These are phyloP conservation scores for Neosalanx taihuensis DNA, from an alignment of 2,797 vertebrate genomes.

Conservation along the genomic window DNA sequence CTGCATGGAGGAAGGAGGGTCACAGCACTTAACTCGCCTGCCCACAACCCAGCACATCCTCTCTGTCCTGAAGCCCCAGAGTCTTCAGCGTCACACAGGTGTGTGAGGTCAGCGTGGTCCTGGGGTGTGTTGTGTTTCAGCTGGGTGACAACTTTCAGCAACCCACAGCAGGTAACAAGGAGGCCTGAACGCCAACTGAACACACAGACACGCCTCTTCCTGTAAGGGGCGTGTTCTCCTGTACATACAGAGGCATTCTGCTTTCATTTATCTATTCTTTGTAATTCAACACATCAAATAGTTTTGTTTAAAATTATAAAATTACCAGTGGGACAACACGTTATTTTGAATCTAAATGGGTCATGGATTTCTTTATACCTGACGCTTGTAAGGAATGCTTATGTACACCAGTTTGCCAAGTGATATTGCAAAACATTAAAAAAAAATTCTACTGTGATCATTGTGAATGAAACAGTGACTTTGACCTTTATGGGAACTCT, in stretches of 20 bases:
- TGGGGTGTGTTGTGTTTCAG: neutral
- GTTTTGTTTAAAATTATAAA: neutral
- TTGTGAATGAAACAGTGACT: conserved; percentile 76
- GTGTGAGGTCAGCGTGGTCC: neutral
- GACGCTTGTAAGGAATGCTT: conserved; percentile 4
- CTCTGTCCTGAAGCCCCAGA: neutral
- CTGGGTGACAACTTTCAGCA: neutral
- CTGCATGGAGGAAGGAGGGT: conserved; percentile 21
- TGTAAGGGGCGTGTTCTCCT: no score
- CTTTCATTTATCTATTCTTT: neutral
- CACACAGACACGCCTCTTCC: no score
- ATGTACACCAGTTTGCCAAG: no score
- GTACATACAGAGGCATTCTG: conserved; percentile 23
- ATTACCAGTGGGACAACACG: neutral
- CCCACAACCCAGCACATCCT: neutral
- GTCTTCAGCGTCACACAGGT: neutral
- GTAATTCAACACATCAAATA: neutral
- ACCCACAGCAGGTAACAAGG: neutral
- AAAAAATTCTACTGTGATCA: conserved; percentile 67
- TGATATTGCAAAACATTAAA: neutral
- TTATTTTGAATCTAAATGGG: neutral
- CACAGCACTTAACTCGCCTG: neutral
- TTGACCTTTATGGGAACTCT: conserved; percentile 90
- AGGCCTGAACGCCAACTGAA: no score
- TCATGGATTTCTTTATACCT: neutral